Percentiles rank a stretch among this genome's conserved stretches.
phyloP scores from a whole-genome alignment of 64 coral and sea anemone genomes.

The Acropora tenuis region DNA sequence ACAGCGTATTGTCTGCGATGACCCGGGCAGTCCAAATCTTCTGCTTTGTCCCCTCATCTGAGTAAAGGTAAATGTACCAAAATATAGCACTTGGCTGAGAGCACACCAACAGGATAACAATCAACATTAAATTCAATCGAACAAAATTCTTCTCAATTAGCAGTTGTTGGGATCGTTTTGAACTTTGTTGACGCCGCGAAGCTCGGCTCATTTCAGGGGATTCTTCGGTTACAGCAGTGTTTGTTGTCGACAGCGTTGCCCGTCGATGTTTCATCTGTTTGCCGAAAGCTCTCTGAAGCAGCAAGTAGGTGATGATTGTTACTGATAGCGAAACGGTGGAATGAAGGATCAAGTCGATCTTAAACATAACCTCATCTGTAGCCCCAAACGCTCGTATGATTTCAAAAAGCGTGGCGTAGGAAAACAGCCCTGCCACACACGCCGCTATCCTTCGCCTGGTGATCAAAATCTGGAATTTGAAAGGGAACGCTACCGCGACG shows the following conservation, averaged over 20 bases:
- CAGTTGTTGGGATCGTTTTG: background rate
- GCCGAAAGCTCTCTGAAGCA: slow-evolving; percentile 60
- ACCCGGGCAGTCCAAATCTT: slow-evolving; percentile 3
- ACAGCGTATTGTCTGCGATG: slow-evolving; percentile 52
- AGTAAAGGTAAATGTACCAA: slow-evolving; percentile 54
- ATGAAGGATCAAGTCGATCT: slow-evolving; percentile 70
- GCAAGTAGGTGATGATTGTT: slow-evolving; percentile 55
- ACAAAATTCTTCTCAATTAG: slow-evolving; percentile 66
- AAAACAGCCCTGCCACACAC: slow-evolving; percentile 38
- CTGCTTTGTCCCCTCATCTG: background rate
- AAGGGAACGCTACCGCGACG: slow-evolving; percentile 61
- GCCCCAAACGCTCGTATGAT: slow-evolving; percentile 18
- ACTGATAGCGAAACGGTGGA: slow-evolving; percentile 59
- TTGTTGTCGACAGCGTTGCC: background rate
- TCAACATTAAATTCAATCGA: slow-evolving; percentile 66
- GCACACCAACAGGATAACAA: slow-evolving; percentile 64
- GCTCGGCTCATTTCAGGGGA: background rate
- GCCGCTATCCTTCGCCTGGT: slow-evolving; percentile 23
- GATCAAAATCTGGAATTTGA: slow-evolving; percentile 54
- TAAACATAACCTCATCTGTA: slow-evolving; percentile 19
- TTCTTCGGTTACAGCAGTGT: background rate
- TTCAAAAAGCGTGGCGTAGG: slow-evolving; percentile 60
- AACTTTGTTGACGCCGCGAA: background rate
- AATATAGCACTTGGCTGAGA: slow-evolving; percentile 58
- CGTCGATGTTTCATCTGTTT: slow-evolving; percentile 50